A percentile compares a stretch with the other conserved stretches of the same genome.
Evolutionary conservation across 1,140 invertebrate genomes (phyloP).

Genomic region (Zaprionus lachaisei): DNA sequence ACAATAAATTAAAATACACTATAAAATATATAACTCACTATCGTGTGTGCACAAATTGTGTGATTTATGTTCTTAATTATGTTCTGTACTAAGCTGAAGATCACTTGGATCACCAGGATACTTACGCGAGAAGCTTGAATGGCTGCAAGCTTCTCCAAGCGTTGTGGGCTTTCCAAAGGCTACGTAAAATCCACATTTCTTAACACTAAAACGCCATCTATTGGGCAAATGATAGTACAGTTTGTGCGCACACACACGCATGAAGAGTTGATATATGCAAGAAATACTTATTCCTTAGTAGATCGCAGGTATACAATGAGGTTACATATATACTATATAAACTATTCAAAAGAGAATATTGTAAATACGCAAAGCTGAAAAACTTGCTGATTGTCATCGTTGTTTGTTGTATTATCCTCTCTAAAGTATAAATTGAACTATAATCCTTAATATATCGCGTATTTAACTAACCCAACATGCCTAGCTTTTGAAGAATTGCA

Average conservation of each 20-base stretch:
- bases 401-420: slow-evolving; percentile 45
- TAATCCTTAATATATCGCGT: slow-evolving; percentile 18
- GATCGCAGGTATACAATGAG: slow-evolving; percentile 80
- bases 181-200: slow-evolving; percentile 70
- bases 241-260: slow-evolving; percentile 43
- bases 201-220: slow-evolving; percentile 1
- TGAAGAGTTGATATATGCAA: slow-evolving; percentile 63
- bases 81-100: slow-evolving; percentile 11
- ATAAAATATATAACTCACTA: not conserved
- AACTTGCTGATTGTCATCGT: slow-evolving; percentile 81
- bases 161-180: slow-evolving; percentile 47
- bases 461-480: slow-evolving; percentile 49
- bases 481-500: slow-evolving; percentile 76
- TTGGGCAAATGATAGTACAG: not conserved
- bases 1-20: not conserved
- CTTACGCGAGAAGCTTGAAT: slow-evolving; percentile 78
- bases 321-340: slow-evolving; percentile 38
- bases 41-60: slow-evolving; percentile 45
- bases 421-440: slow-evolving; percentile 15
- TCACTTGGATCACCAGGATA: slow-evolving; percentile 62
- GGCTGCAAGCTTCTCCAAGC: slow-evolving; percentile 78
- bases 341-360: slow-evolving; percentile 49
- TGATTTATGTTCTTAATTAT: not conserved
- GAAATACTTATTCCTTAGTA: slow-evolving; percentile 61
- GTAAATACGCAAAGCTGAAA: slow-evolving; percentile 82